These are phyloP conservation scores for Drosophila saltans DNA, from an alignment of 1,140 invertebrate species.

Conservation along the genomic window DNA sequence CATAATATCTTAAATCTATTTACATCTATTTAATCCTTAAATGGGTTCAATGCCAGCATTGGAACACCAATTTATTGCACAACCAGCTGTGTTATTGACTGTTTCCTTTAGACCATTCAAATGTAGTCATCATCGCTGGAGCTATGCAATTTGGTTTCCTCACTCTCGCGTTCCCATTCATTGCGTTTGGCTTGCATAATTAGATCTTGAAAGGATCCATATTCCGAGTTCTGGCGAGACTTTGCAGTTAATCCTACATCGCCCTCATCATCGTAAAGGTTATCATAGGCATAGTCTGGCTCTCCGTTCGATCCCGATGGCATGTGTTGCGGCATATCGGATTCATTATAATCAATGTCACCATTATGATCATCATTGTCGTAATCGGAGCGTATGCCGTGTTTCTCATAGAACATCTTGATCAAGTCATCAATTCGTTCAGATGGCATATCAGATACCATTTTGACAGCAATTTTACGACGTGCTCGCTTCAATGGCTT, in stretches of 20 bases:
- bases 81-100: conserved; percentile 15
- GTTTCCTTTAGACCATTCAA: conserved; percentile 15
- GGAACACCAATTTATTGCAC: conserved; percentile 59
- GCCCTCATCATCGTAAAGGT: conserved; percentile 70
- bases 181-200: conserved; percentile 68
- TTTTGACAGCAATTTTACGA: conserved; percentile 70
- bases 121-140: conserved; percentile 60
- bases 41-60: conserved; percentile 69
- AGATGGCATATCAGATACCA: conserved; percentile 74
- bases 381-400: conserved; percentile 46
- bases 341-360: conserved; percentile 49
- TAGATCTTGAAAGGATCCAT: conserved; percentile 72
- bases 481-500: conserved; percentile 59
- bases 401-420: conserved; percentile 65
- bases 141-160: conserved; percentile 71
- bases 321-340: conserved; percentile 29
- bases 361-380: conserved; percentile 26
- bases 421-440: conserved; percentile 64
- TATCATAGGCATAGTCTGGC: conserved; percentile 68
- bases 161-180: conserved; percentile 61
- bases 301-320: conserved; percentile 38
- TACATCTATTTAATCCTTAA: conserved; percentile 16
- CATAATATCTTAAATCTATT: not conserved
- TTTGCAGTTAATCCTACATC: conserved; percentile 57
- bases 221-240: conserved; percentile 56